A percentile compares a stretch with the other conserved stretches of the same genome.
phyloP scores from a whole-genome alignment of 2,888 invertebrate species.

The Melinopterus prodromus region DNA sequence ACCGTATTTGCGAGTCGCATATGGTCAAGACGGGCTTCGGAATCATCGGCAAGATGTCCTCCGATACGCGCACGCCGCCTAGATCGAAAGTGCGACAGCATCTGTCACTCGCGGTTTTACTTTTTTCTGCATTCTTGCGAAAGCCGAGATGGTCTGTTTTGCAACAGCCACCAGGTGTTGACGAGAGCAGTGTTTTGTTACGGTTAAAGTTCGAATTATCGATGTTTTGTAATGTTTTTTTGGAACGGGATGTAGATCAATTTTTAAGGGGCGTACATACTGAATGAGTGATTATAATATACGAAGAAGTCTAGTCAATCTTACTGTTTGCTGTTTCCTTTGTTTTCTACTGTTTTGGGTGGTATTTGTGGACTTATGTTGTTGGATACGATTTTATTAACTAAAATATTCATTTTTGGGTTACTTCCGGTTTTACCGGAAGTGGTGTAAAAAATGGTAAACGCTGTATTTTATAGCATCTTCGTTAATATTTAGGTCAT shows the following conservation, averaged over 20 bases:
- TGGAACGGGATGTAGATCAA: background rate
- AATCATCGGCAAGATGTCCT: background rate
- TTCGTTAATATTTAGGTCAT: no score
- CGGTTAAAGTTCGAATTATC: background rate
- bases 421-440: no score
- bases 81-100: background rate
- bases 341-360: no score
- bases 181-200: background rate
- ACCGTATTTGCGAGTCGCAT: background rate
- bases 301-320: no score
- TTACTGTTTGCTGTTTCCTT: no score
- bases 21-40: background rate
- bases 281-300: no score
- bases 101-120: constrained; percentile 4
- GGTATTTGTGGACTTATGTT: no score
- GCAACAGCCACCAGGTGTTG: background rate
- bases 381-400: no score
- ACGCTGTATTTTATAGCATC: no score
- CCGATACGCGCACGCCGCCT: background rate
- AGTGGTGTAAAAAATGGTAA: no score
- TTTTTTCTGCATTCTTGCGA: background rate
- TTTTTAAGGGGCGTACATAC: no score
- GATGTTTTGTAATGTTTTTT: background rate
- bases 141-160: background rate
- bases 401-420: no score